Conservation (phyloP, 1,140 invertebrate genomes). For the Drosophila watanabei region DNA sequence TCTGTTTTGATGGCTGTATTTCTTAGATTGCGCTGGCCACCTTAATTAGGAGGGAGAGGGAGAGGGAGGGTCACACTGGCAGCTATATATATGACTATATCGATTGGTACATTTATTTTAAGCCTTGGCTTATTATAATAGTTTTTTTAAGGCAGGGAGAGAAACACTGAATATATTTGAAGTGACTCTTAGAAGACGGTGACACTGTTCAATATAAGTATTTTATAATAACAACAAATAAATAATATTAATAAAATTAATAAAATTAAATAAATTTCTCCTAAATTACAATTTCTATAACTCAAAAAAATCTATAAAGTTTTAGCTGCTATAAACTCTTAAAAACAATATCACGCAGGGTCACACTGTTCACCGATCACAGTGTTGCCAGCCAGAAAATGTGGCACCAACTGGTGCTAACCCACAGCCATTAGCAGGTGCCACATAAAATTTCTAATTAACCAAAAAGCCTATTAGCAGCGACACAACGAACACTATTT, state of each 20-base stretch:
- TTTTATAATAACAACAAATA: background rate
- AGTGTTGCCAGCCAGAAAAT: conserved; percentile 15
- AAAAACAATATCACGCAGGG: background rate
- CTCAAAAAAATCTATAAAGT: background rate
- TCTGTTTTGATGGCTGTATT: conserved; percentile 45
- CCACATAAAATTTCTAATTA: conserved; percentile 79
- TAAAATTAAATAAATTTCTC: background rate
- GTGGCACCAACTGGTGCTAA: conserved; percentile 20
- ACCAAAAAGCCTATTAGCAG: conserved; percentile 78
- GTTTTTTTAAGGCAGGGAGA: background rate
- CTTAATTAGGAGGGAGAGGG: conserved; percentile 3
- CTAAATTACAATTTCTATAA: background rate
- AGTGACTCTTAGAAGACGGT: background rate
- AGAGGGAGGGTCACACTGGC: background rate
- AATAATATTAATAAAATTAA: background rate
- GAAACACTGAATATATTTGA: background rate
- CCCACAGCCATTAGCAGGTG: conserved; percentile 49
- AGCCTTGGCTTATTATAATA: background rate
- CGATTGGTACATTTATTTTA: background rate
- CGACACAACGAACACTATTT: conserved; percentile 60
- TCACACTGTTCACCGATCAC: conserved; percentile 32
- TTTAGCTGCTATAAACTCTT: background rate
- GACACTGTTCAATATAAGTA: background rate
- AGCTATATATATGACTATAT: background rate
- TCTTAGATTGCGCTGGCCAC: conserved; percentile 25